These are phyloP conservation scores for Sciurus vulgaris DNA, from an alignment of 2,797 vertebrate species.

Conservation along the genomic window DNA sequence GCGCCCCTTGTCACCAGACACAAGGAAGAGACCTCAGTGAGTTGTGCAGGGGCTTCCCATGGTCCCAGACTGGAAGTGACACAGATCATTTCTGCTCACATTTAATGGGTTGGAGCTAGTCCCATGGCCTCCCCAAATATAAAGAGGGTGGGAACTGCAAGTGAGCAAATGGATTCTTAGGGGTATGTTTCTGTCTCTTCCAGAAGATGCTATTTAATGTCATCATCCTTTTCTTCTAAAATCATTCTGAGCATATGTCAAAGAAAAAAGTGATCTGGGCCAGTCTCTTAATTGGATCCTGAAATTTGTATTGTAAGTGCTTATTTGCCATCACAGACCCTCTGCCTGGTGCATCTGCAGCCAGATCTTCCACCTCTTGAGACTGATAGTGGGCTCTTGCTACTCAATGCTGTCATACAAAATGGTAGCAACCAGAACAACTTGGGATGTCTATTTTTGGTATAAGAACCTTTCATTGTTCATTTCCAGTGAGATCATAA, in stretches of 20 bases:
- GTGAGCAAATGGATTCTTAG: neutral
- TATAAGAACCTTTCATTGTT: conserved; percentile 49
- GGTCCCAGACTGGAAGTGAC: neutral
- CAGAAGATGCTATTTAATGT: neutral
- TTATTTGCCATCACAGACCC: fast-evolving
- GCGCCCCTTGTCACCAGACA: fast-evolving
- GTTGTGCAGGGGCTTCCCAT: fast-evolving
- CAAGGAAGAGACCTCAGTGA: neutral
- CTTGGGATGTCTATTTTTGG: conserved; percentile 63
- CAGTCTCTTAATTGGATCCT: neutral
- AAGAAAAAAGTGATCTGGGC: neutral
- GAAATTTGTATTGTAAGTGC: neutral
- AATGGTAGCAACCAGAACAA: conserved; percentile 22
- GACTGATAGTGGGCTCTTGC: neutral
- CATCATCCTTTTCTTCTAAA: neutral
- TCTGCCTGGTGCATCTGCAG: fast-evolving
- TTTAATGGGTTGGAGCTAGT: neutral
- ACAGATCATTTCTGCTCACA: neutral
- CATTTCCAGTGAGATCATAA: conserved; percentile 42
- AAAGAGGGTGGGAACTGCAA: neutral
- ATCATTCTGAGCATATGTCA: neutral
- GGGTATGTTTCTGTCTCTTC: neutral
- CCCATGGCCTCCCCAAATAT: neutral
- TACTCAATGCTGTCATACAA: neutral
- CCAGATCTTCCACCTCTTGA: neutral